Percentiles rank a stretch among this genome's conserved stretches.
Conservation (phyloP, 1,140 invertebrate genomes). For the Meteorus sp. region DNA sequence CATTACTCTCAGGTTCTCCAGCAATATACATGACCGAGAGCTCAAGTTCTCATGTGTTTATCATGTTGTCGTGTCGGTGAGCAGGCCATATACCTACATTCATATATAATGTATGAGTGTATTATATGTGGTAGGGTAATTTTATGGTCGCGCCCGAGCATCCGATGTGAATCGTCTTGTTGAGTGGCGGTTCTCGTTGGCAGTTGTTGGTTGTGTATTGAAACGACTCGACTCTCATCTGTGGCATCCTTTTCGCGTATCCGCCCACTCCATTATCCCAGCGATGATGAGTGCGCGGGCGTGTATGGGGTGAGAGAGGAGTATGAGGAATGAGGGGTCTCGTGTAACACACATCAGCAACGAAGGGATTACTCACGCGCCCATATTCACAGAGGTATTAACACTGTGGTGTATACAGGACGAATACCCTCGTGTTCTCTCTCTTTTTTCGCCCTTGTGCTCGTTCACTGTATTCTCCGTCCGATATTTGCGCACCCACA, state of each 20-base stretch:
- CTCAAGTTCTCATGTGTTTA: neutral
- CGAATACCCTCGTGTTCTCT: conserved; percentile 12
- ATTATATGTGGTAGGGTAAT: conserved; percentile 30
- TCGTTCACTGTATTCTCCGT: too few species aligned
- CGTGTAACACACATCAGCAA: conserved; percentile 54
- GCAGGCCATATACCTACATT: neutral
- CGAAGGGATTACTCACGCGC: conserved; percentile 39
- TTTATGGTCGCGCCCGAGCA: conserved; percentile 48
- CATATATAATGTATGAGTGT: conserved; percentile 6
- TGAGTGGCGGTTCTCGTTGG: conserved; percentile 51
- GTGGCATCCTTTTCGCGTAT: conserved; percentile 44
- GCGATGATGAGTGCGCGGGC: conserved; percentile 58
- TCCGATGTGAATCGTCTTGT: conserved; percentile 35
- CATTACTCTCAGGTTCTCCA: too few species aligned
- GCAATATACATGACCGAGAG: too few species aligned
- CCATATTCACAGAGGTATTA: neutral
- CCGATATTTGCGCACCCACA: conserved; percentile 31
- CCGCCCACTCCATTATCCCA: conserved; percentile 58
- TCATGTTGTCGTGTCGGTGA: neutral
- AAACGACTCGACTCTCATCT: conserved; percentile 36
- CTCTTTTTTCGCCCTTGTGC: conserved; percentile 15
- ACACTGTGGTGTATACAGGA: conserved; percentile 4
- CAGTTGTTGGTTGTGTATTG: conserved; percentile 35
- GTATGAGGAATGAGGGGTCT: neutral
- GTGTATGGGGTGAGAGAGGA: conserved; percentile 37